phyloP scores from a whole-genome alignment of 2,113 vertebrate genomes.

The Arothron firmamentum region DNA sequence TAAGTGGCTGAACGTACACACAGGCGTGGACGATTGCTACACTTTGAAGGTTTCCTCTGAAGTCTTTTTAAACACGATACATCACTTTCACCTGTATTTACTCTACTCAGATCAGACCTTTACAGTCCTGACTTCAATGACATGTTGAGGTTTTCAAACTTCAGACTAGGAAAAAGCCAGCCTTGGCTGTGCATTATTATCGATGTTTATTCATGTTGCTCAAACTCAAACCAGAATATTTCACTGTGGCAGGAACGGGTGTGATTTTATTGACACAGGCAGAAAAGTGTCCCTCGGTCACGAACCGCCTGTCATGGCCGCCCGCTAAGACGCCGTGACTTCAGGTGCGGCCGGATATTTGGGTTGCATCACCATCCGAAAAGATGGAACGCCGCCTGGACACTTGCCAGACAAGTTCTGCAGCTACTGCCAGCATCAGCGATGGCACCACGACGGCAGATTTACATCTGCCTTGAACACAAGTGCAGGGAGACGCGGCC shows the following conservation, averaged over 20 bases:
- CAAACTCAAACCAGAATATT: not conserved
- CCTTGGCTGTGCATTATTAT: not conserved
- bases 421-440: no score
- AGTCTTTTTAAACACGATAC: conserved; percentile 30
- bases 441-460: no score
- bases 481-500: no score
- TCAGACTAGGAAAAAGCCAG: not conserved
- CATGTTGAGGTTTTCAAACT: not conserved
- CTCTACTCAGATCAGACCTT: conserved; percentile 13
- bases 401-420: no score
- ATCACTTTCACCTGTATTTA: conserved; percentile 31
- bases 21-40: conserved; percentile 9
- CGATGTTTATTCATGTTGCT: not conserved
- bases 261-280: conserved; percentile 22
- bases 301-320: conserved; percentile 12
- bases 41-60: conserved; percentile 41
- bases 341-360: no score
- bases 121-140: not conserved
- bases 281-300: conserved; percentile 16
- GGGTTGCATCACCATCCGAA: no score
- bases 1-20: conserved; percentile 34
- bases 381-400: no score
- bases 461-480: no score
- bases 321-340: conserved; percentile 17
- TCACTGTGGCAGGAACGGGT: conserved; percentile 15